These are phyloP conservation scores for Poicephalus gulielmi DNA, from an alignment of 2,113 vertebrate genomes.

Conservation along the genomic window DNA sequence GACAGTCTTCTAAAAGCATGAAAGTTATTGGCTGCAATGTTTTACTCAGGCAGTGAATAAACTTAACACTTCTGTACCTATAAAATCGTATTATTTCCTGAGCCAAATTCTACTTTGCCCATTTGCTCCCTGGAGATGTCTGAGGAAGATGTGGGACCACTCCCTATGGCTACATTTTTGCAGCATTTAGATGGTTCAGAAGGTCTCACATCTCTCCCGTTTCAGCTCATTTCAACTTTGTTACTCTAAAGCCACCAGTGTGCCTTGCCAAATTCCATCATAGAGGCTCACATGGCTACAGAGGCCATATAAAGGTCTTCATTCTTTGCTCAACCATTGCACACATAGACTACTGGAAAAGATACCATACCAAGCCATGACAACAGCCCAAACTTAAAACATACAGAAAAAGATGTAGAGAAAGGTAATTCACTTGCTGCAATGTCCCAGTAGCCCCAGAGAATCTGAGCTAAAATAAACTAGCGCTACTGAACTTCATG, in stretches of 20 bases:
- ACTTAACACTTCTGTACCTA: background rate
- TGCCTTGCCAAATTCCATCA: background rate
- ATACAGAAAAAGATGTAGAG: background rate
- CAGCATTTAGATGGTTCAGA: background rate
- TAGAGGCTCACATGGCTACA: background rate
- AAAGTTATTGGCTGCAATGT: background rate
- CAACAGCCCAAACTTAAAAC: background rate
- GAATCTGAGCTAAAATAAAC: background rate
- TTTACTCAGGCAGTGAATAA: constrained; percentile 3
- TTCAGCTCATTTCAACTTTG: background rate
- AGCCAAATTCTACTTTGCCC: background rate
- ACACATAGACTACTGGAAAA: background rate
- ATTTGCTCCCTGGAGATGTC: background rate
- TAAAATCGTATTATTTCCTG: background rate
- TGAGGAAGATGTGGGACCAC: background rate
- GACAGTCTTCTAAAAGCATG: background rate
- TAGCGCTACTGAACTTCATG: background rate
- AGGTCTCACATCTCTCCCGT: background rate
- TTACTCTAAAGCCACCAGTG: background rate
- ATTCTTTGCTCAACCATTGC: background rate
- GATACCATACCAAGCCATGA: background rate
- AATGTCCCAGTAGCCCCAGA: background rate
- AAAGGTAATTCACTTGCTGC: background rate
- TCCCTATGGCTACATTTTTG: background rate
- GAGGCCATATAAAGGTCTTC: background rate